Base-by-base conservation (phyloP, 2,113 vertebrate genomes). In the Thunnus thynnus region DNA sequence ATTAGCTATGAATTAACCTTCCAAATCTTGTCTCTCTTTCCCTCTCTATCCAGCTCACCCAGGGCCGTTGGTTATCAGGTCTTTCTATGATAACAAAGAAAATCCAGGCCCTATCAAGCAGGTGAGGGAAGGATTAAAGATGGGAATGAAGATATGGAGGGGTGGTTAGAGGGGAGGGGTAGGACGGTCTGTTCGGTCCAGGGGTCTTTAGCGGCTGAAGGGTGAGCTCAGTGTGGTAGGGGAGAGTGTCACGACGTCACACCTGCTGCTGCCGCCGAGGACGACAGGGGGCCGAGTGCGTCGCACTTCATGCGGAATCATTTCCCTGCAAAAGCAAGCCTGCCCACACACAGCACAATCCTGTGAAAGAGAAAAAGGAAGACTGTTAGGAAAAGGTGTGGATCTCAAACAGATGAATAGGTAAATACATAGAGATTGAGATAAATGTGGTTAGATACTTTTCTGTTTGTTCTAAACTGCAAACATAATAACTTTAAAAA, bases 281-380 rank as follows among this genome's bases (percentile, higher is more conserved):
- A 87, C 85, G 89, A 92, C 90, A 93, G 95, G 93, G 94, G 95
- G 95, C 94, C 95, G 95, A 95, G 95, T 95, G 96, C 93, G 90
- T 71, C 69, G 94, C 91, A 94, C 96, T 98, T 98, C 98, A 98
- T 99, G 97, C 85, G 98, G 98, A 97, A 99, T 99, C 98, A 99
- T 99, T 96, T 99, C 98, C 96, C 94, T 94, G 90, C 89, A 92
- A 97, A 93, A 93, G 90, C 92, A 76, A 95, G 95, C 85, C 92
- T 94, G 95, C 84, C 88, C 89, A 84, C 95, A 91, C 92, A 91
- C 93, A 95, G 95, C 88, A 93, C 93, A 70, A 85, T 90, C 88
- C 92, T 74, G 76, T 18, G 51, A 75, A 66, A 44, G 62, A 86
- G 32, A 78, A n/a, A 86, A 30, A 30, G 4, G 20, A 8, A 91